These are phyloP conservation scores for Rattus norvegicus DNA, from an alignment of 2,113 vertebrate species.

Conservation along the genomic window GRCr8 NC_086020.1:45313001-45313500, in stretches of 20 bases:
- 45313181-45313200: not conserved
- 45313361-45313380: not conserved
- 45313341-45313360: not conserved
- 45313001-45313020: not conserved
- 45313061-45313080: not conserved
- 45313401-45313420: not conserved
- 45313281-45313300: not conserved
- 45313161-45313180: not conserved
- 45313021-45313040: not conserved
- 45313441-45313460: not conserved
- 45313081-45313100: not conserved
- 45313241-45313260: not conserved
- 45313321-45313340: not conserved
- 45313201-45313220: not conserved
- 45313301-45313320: not conserved
- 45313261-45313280: not conserved
- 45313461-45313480: not conserved
- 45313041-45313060: not conserved
- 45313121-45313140: not conserved
- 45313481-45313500: not conserved
- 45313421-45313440: not conserved
- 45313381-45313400: no score
- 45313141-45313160: not conserved
- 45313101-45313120: not conserved
- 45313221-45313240: not conserved